These are phyloP conservation scores for Chrysomela aeneicollis DNA, from an alignment of 2,888 invertebrate species.

Conservation along the genomic window DNA sequence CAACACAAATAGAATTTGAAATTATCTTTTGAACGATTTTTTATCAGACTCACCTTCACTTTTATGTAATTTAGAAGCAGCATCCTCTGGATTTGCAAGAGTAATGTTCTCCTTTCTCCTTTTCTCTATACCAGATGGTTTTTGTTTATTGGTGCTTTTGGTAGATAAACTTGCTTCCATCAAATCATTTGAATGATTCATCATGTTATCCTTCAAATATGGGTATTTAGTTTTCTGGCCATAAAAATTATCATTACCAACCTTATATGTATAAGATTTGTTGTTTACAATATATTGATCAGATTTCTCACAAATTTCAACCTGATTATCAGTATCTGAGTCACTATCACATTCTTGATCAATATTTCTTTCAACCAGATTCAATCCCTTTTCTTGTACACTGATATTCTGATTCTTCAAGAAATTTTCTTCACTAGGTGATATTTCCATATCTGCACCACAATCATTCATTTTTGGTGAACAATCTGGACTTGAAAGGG, in stretches of 20 bases:
- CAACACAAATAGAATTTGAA: no score
- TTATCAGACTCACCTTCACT: conserved; percentile 63
- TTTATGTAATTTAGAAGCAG: conserved; percentile 61
- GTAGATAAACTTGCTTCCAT: conserved; percentile 66
- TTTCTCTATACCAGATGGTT: conserved; percentile 57
- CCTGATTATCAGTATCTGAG: not conserved
- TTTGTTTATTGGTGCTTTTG: conserved; percentile 54
- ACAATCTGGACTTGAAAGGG: not conserved
- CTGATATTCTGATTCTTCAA: conserved; percentile 14
- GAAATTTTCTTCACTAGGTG: conserved; percentile 37
- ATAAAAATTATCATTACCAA: not conserved
- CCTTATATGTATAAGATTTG: conserved; percentile 6
- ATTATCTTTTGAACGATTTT: no score
- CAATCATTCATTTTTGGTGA: not conserved
- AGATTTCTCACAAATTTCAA: not conserved
- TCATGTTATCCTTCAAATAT: conserved; percentile 27
- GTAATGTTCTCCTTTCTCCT: conserved; percentile 65
- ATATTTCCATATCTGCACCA: not conserved
- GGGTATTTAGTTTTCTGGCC: not conserved
- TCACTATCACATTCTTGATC: not conserved
- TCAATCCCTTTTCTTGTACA: conserved; percentile 6
- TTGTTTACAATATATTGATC: not conserved
- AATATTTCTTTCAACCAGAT: not conserved
- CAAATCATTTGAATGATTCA: conserved; percentile 63
- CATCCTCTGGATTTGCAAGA: conserved; percentile 63